Evolutionary conservation across 2,113 vertebrate species (phyloP), one percentile per base, ranked within the genome.

Genomic region (Psilopogon haemacephalus): DNA sequence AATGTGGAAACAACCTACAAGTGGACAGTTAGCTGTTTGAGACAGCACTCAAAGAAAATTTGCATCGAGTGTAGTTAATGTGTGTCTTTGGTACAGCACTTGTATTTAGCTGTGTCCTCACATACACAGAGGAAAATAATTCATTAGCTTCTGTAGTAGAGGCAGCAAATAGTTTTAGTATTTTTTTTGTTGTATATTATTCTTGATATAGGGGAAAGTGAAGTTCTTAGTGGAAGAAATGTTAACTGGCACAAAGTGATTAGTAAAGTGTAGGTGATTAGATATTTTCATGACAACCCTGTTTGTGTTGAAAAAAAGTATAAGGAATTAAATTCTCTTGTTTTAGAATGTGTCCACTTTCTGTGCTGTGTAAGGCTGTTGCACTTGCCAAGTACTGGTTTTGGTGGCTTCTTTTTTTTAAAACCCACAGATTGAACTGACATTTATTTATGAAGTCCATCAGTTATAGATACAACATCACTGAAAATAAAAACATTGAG

Each of bases 221-320:
- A 37, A 60, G 59, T 35, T 87, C 18, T 72, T 62, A 8, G 9
- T 62, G 40, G 63, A 71, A 82, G n/a, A 52, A 68, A 27, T 23
- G 3, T 38, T 67, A 42, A 27, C 14, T 63, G 20, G 4, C 0
- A 0, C 13, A 24, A 63, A 58, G 16, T 35, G 19, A 14, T 52
- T 9, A 40, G 6, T n/a, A 80, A 56, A 60, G 6, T 46, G 2
- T 15, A n/a, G 23, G 6, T 82, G 6, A 19, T 37, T 52, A 52
- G 7, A 19, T 37, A 30, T 23, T 14, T 69, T 73, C 18, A 40
- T 69, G 10, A 74, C 6, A 68, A 78, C 20, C 4, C 5, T 35
- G 12, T 26, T 42, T n/a, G 9, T 24, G 12, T 62, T 35, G 4
- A 1, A 28, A 40, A 40, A 63, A 52, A 64, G 1, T 14, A n/a